Base-by-base conservation (phyloP, 1,140 invertebrate species). In the Ceratosolen fusciceps region DNA sequence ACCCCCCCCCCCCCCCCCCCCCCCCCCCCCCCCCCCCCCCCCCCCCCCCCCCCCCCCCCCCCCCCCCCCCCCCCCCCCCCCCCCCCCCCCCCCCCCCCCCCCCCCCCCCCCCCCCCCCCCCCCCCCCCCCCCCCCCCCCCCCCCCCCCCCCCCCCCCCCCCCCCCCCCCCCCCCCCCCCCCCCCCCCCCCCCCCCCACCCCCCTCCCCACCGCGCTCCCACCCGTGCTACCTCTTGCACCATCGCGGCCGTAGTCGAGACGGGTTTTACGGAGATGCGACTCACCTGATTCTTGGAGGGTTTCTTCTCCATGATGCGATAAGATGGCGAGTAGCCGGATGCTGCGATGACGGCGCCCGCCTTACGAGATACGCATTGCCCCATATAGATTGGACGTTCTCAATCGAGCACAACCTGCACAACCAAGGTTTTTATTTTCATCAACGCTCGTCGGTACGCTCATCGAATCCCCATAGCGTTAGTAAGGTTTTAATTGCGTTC, bases 321-420 rank as follows among this genome's bases (percentile, higher is more conserved):
- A 80, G 89, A 89, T 85, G 89, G 87, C 83, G 89, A 89, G 80
- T 88, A 86, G 84, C 88, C 86, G 87, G 89, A 90, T 88, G 87
- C 86, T 88, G 89, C 88, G 85, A 90, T 88, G 88, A 89, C 89
- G 86, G 89, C 89, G 84, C 88, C 88, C 87, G 89, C 89, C 87
- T 90, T 90, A 90, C 88, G 88, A 85, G 89, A 90, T 84, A 90
- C 89, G 89, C 89, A 90, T 90, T 90, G 89, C 89, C 89, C 89
- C 89, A 90, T 90, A 89, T 89, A 90, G 89, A 88, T 87, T 74
- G 74, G 67, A 85, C 86, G 85, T 88, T 86, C 84, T 88, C 81
- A 81, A 84, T 82, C 83, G 83, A 86, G 74, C 84, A 82, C 83
- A 86, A 85, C 84, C 88, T 89, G 74, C 29, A 79, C 52, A 75